Evolutionary conservation across 2,888 invertebrate species (phyloP).

Genomic region (Elysia crispata): DNA sequence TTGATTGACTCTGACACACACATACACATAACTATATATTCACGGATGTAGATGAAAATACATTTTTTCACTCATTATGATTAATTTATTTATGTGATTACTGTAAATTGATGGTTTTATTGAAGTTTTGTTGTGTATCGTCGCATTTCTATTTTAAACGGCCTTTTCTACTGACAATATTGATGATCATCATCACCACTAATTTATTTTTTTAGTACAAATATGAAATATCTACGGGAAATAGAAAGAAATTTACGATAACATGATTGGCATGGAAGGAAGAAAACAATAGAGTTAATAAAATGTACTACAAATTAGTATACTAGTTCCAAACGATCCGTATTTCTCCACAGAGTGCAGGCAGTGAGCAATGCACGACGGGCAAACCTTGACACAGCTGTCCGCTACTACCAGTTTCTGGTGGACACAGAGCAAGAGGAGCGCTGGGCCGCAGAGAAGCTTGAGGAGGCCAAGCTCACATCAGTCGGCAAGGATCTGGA

Average conservation of each 20-base stretch:
- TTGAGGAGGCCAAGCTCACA: conserved; percentile 93
- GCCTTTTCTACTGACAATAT: too few relatives aligned
- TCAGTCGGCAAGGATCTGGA: conserved; percentile 94
- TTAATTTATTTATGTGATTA: too few relatives aligned
- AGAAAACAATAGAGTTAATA: background rate
- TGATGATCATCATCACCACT: too few relatives aligned
- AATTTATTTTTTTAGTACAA: too few relatives aligned
- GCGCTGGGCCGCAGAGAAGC: conserved; percentile 96
- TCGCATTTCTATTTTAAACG: too few relatives aligned
- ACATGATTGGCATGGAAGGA: background rate
- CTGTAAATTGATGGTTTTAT: too few relatives aligned
- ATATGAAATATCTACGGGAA: too few relatives aligned
- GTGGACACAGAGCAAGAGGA: conserved; percentile 99
- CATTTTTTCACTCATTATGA: too few relatives aligned
- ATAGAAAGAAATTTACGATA: background rate
- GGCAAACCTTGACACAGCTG: conserved; percentile 91
- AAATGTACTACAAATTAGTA: background rate
- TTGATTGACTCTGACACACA: too few relatives aligned
- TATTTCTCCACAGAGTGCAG: conserved; percentile 84
- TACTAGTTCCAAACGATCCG: background rate
- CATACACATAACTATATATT: too few relatives aligned
- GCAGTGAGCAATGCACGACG: conserved; percentile 86
- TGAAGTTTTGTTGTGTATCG: too few relatives aligned
- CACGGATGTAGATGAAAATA: too few relatives aligned
- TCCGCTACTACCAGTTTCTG: conserved; percentile 95